These are phyloP conservation scores for Coremacera marginata DNA, from an alignment of 2,888 invertebrate genomes.

Conservation along the genomic window DNA sequence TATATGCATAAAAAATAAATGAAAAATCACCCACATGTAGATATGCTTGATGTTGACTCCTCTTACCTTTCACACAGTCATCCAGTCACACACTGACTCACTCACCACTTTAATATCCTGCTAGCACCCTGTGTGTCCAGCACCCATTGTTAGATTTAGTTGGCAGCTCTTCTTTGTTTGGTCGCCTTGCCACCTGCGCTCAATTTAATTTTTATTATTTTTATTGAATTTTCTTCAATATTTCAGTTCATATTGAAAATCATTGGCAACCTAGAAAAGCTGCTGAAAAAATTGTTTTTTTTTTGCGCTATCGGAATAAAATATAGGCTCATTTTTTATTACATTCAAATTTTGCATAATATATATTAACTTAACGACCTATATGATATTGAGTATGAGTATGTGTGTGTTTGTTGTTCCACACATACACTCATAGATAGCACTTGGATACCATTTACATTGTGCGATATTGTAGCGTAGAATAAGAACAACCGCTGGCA, in stretches of 20 bases:
- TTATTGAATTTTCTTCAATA: too few relatives aligned
- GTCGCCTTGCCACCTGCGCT: neutral
- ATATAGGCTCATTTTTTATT: conserved; percentile 54
- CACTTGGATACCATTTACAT: neutral
- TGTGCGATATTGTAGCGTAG: neutral
- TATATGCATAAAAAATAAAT: neutral
- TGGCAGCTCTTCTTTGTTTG: neutral
- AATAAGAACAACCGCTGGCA: too few relatives aligned
- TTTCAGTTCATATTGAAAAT: conserved; percentile 32
- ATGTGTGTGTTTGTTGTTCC: neutral
- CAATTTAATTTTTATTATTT: neutral
- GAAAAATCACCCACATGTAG: neutral
- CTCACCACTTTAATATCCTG: neutral
- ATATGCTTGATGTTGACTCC: too few relatives aligned
- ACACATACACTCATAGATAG: neutral
- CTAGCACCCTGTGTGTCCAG: neutral
- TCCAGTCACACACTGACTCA: too few relatives aligned
- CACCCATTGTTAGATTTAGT: neutral
- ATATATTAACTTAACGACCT: conserved; percentile 57
- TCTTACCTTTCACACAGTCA: too few relatives aligned
- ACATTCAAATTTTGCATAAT: conserved; percentile 62
- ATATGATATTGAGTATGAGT: neutral
- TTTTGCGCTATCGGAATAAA: conserved; percentile 19
- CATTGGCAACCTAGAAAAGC: conserved; percentile 16
- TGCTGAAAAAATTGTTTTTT: conserved; percentile 55